Percentiles rank a stretch among this genome's conserved stretches.
Evolutionary conservation across 2,888 invertebrate genomes (phyloP).

Genomic region (Scaeva pyrastri): DNA sequence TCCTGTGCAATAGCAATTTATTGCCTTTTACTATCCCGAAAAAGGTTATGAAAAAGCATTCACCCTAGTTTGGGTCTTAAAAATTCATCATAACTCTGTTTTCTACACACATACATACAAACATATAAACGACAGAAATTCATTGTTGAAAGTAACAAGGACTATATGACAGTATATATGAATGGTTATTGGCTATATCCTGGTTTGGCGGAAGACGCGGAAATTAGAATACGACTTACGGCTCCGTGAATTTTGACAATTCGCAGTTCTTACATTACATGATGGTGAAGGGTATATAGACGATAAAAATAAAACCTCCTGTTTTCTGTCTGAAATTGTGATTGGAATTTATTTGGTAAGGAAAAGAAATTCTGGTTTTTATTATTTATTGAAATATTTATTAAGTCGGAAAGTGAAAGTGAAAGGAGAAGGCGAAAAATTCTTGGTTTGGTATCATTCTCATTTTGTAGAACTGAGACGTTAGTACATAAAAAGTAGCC

Average conservation of each 20-base stretch:
- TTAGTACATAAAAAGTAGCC: no score
- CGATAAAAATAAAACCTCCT: conserved; percentile 37
- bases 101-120: not conserved
- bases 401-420: conserved; percentile 22
- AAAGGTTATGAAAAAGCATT: not conserved
- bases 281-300: conserved; percentile 11
- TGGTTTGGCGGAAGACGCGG: conserved; percentile 39
- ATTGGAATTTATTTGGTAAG: conserved; percentile 49
- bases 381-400: conserved; percentile 54
- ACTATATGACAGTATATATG: conserved; percentile 10
- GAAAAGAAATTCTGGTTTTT: conserved; percentile 20
- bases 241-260: conserved; percentile 54
- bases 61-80: conserved; percentile 46
- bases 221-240: conserved; percentile 64
- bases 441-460: no score
- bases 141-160: not conserved
- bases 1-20: conserved; percentile 56
- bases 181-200: conserved; percentile 13
- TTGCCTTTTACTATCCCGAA: conserved; percentile 8
- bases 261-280: conserved; percentile 32
- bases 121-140: not conserved
- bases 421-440: no score
- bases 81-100: conserved; percentile 65
- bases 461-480: no score
- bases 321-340: conserved; percentile 28